These are phyloP conservation scores for Apodemus speciosus DNA, from an alignment of 2,113 vertebrate species.

Conservation along the genomic window DNA sequence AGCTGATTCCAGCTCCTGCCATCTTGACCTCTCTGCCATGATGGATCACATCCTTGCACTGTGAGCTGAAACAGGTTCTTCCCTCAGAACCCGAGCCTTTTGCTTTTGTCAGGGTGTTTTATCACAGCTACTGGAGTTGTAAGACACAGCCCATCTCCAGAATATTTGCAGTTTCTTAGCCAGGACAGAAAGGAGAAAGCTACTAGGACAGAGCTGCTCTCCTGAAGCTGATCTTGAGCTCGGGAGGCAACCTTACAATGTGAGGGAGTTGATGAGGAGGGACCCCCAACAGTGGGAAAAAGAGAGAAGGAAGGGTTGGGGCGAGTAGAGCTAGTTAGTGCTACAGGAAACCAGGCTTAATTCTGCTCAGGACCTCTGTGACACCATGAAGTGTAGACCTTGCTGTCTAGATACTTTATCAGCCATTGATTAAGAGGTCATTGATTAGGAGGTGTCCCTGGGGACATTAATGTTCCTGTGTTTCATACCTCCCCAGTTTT, in stretches of 20 bases:
- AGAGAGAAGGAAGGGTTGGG: neutral
- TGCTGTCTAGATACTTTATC: neutral
- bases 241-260: neutral
- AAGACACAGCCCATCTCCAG: neutral
- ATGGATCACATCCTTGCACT: neutral
- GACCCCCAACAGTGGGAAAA: neutral
- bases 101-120: no score
- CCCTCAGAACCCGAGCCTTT: no score
- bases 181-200: neutral
- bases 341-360: neutral
- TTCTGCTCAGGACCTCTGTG: neutral
- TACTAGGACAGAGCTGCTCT: neutral
- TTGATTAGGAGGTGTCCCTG: neutral
- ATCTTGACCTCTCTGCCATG: neutral
- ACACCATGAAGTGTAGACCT: neutral
- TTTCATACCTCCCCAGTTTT: accelerated
- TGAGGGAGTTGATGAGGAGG: neutral
- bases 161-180: neutral
- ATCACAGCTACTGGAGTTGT: neutral
- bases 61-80: neutral
- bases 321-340: neutral
- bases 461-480: neutral
- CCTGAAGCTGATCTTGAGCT: neutral
- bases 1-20: neutral
- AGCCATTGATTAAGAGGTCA: neutral